These are phyloP conservation scores for Leptinotarsa tumamoca DNA, from an alignment of 2,888 invertebrate genomes.

Conservation along the genomic window DNA sequence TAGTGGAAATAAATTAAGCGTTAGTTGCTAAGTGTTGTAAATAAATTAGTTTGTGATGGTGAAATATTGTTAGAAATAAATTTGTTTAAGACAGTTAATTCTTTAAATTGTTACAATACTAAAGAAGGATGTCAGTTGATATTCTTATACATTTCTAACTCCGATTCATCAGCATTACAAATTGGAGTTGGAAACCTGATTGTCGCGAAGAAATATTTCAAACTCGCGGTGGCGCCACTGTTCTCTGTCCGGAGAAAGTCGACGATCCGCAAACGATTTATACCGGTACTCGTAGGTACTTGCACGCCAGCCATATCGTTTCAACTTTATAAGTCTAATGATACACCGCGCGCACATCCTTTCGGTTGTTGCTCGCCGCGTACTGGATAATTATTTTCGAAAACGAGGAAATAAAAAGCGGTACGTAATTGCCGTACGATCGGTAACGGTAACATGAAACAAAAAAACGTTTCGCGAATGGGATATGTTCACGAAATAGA, in stretches of 20 bases:
- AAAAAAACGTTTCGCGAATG: background rate
- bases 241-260: conserved; percentile 19
- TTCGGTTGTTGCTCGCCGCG: conserved; percentile 7
- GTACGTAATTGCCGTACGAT: background rate
- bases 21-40: too few species aligned
- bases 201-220: background rate
- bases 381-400: conserved; percentile 19
- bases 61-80: too few species aligned
- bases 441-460: conserved; percentile 2
- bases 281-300: conserved; percentile 23
- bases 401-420: conserved; percentile 17
- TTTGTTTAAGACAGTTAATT: too few species aligned
- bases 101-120: too few species aligned
- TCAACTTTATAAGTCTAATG: conserved; percentile 22
- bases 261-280: conserved; percentile 22
- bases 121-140: too few species aligned
- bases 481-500: background rate
- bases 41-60: too few species aligned
- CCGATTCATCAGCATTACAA: background rate
- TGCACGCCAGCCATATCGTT: conserved; percentile 7
- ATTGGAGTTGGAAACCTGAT: background rate
- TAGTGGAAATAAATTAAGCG: too few species aligned
- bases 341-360: conserved; percentile 9
- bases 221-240: conserved; percentile 11
- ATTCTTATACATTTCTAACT: background rate